Conservation (phyloP, 2,797 vertebrate genomes). For the Danio albolineatus region DNA sequence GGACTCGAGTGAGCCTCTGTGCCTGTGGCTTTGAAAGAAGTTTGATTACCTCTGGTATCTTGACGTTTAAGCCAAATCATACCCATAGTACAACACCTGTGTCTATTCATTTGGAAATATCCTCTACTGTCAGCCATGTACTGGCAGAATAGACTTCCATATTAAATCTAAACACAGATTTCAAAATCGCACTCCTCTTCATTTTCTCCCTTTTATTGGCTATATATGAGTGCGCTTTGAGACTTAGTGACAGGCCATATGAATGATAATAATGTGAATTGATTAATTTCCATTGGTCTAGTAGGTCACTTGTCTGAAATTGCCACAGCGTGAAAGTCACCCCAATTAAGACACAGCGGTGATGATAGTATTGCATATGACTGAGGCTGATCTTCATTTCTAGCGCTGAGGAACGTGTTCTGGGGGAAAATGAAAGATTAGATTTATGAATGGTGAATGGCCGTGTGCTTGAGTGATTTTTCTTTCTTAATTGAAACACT, state of each 20-base stretch:
- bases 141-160: neutral
- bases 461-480: slow-evolving; percentile 11
- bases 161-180: slow-evolving; percentile 18
- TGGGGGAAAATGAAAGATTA: neutral
- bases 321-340: slow-evolving; percentile 75
- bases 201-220: slow-evolving; percentile 13
- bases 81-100: neutral
- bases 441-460: slow-evolving; percentile 20
- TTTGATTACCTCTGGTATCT: slow-evolving; percentile 19
- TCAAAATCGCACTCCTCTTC: neutral
- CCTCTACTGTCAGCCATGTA: neutral
- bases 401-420: neutral
- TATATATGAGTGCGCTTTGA: slow-evolving; percentile 14
- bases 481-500: slow-evolving; percentile 44
- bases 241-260: slow-evolving; percentile 36
- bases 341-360: slow-evolving; percentile 74
- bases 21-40: neutral
- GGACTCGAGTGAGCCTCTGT: neutral
- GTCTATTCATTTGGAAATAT: slow-evolving; percentile 1
- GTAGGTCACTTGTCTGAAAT: slow-evolving; percentile 66
- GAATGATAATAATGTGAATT: slow-evolving; percentile 67
- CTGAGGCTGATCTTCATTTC: slow-evolving; percentile 60
- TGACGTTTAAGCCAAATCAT: slow-evolving; percentile 1
- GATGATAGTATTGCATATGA: slow-evolving; percentile 64
- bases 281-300: slow-evolving; percentile 69